These are phyloP conservation scores for Physella acuta DNA, from an alignment of 1,140 invertebrate genomes.

Conservation along the genomic window DNA sequence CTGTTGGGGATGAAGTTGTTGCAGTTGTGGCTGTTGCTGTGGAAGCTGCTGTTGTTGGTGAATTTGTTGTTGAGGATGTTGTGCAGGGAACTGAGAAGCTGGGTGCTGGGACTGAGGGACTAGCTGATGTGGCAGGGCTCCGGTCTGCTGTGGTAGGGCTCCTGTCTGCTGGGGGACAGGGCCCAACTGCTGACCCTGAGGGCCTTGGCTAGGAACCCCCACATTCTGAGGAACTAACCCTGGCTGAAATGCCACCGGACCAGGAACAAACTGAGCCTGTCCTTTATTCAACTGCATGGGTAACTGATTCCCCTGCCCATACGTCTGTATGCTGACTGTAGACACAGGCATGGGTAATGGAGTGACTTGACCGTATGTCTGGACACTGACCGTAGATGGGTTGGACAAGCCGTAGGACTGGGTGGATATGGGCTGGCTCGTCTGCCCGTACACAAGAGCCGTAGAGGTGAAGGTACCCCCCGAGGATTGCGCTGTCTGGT, in stretches of 20 bases:
- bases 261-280: neutral
- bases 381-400: constrained; percentile 2
- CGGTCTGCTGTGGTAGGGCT: constrained; percentile 15
- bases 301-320: constrained; percentile 6
- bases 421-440: constrained; percentile 2
- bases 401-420: constrained; percentile 11
- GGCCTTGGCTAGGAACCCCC: too few relatives aligned
- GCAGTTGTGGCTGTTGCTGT: constrained; percentile 11
- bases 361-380: too few relatives aligned
- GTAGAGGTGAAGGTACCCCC: constrained; percentile 5
- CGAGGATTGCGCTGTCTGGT: constrained; percentile 7
- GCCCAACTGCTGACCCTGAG: neutral
- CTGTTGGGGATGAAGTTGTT: neutral
- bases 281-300: neutral
- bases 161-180: neutral
- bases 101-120: constrained; percentile 4
- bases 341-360: too few relatives aligned
- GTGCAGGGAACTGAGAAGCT: neutral
- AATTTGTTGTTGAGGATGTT: neutral
- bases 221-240: too few relatives aligned
- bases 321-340: neutral
- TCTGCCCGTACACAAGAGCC: neutral
- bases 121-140: constrained; percentile 12
- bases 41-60: constrained; percentile 12
- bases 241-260: too few relatives aligned